phyloP scores from a whole-genome alignment of 2,113 vertebrate species.

The Rissa tridactyla region DNA sequence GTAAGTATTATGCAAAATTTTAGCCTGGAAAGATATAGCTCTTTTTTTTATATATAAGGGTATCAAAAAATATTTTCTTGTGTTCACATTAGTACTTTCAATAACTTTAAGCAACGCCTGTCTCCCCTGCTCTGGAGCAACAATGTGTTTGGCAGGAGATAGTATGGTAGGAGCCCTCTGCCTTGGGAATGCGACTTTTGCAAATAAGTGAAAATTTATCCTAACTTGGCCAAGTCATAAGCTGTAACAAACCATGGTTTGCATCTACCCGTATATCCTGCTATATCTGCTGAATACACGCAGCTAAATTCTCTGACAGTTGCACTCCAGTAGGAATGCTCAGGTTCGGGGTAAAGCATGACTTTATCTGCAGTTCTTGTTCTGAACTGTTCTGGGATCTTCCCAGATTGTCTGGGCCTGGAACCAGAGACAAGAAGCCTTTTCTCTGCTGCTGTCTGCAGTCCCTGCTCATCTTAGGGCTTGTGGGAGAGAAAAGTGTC shows the following conservation, averaged over 20 bases:
- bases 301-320: neutral
- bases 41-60: neutral
- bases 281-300: neutral
- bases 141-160: neutral
- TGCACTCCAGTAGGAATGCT: neutral
- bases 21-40: neutral
- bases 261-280: neutral
- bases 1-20: neutral
- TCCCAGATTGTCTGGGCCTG: neutral
- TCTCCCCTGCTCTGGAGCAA: neutral
- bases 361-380: neutral
- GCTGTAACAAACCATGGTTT: neutral
- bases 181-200: fast-evolving
- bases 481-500: neutral
- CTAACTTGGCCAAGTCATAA: neutral
- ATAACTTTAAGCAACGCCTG: neutral
- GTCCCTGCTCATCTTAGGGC: neutral
- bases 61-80: neutral
- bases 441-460: neutral
- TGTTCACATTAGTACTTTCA: neutral
- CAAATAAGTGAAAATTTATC: neutral
- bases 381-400: neutral
- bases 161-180: neutral
- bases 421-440: neutral
- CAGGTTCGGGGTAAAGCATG: fast-evolving